Evolutionary conservation across 2,888 invertebrate genomes (phyloP).

Genomic region (Thelaira solivaga): DNA sequence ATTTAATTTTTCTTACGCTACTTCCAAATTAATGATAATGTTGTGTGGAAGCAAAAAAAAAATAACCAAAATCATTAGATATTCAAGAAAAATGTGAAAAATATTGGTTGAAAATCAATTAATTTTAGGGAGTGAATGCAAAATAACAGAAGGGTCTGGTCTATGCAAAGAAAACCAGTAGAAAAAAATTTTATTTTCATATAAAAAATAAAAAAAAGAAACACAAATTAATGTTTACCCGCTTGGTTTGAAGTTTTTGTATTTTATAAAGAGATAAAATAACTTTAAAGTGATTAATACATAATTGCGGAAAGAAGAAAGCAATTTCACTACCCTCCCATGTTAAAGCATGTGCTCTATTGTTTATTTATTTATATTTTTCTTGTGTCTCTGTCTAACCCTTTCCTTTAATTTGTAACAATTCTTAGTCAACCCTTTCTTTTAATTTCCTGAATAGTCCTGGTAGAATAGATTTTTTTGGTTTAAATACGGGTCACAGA

Average conservation of each 20-base stretch:
- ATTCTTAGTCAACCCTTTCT: slow-evolving; percentile 40
- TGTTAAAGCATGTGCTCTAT: not conserved
- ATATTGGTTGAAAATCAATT: slow-evolving; percentile 53
- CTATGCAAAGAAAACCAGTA: not conserved
- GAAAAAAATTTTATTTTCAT: slow-evolving; percentile 28
- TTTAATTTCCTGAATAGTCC: not conserved
- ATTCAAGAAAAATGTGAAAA: slow-evolving; percentile 27
- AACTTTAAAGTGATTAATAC: slow-evolving; percentile 67
- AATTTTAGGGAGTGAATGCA: slow-evolving; percentile 52
- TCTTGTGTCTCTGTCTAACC: too few relatives aligned
- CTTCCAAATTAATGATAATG: not conserved
- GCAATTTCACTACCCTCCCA: not conserved
- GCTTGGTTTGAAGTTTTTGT: not conserved
- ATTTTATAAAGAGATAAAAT: slow-evolving; percentile 35
- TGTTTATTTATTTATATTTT: too few relatives aligned
- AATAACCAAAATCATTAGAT: too few relatives aligned
- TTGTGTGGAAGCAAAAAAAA: slow-evolving; percentile 21
- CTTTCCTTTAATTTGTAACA: slow-evolving; percentile 49
- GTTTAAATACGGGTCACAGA: slow-evolving; percentile 64
- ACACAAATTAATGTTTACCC: not conserved
- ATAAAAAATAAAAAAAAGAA: slow-evolving; percentile 19
- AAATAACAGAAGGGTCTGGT: slow-evolving; percentile 16
- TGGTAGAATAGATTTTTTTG: not conserved
- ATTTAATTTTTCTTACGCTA: not conserved
- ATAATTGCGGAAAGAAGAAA: slow-evolving; percentile 62